Percentiles rank a stretch among this genome's conserved stretches.
Conservation (phyloP, 2,888 invertebrate species). For the Clitarchus hookeri region DNA sequence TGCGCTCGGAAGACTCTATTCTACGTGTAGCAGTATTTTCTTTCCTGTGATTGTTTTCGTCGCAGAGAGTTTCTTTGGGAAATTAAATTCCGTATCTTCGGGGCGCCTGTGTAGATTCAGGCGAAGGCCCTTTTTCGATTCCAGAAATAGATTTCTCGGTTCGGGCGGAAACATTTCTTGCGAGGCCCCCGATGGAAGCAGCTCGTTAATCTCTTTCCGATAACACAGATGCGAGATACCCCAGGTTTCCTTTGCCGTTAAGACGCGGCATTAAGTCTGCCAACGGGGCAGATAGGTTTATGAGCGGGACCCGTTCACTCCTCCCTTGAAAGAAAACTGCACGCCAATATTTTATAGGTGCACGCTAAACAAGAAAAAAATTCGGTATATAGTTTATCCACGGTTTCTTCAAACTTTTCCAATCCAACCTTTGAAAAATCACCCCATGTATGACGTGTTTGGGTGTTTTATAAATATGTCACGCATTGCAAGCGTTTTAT, state of each 20-base stretch:
- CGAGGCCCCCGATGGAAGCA: not conserved
- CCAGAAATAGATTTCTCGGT: not conserved
- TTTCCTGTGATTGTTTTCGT: not conserved
- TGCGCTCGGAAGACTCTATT: too few relatives aligned
- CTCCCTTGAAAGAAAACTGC: not conserved
- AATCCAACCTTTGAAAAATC: too few relatives aligned
- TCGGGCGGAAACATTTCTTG: not conserved
- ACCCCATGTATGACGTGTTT: too few relatives aligned
- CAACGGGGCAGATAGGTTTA: not conserved
- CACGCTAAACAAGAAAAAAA: too few relatives aligned
- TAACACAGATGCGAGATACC: conserved; percentile 7
- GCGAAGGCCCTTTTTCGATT: not conserved
- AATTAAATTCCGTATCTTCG: not conserved
- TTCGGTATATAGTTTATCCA: too few relatives aligned
- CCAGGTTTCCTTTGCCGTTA: not conserved
- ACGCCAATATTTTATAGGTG: too few relatives aligned
- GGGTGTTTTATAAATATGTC: too few relatives aligned
- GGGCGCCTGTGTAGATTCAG: not conserved
- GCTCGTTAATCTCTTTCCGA: conserved; percentile 10
- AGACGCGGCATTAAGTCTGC: not conserved
- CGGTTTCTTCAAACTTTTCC: too few relatives aligned
- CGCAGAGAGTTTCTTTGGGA: not conserved
- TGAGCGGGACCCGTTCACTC: not conserved
- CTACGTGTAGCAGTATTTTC: not conserved
- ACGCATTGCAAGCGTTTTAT: too few relatives aligned